A percentile compares a stretch with the other conserved stretches of the same genome.
Conservation (phyloP, 1,140 invertebrate genomes). For the Drosophila paulistorum region DNA sequence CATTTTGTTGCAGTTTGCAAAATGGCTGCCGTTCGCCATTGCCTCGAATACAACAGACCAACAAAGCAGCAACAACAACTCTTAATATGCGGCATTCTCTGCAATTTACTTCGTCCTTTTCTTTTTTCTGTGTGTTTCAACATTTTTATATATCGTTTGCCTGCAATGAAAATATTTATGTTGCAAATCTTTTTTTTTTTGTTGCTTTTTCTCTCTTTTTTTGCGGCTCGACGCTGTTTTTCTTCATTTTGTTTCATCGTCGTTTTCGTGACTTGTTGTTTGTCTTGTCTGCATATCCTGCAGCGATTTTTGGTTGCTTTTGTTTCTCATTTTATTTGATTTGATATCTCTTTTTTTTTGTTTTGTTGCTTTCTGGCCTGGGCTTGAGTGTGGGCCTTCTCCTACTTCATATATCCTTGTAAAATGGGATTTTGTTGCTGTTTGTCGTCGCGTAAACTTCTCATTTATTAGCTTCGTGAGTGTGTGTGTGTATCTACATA, state of each 20-base stretch:
- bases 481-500: neutral
- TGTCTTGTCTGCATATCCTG: slow-evolving; percentile 80
- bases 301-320: slow-evolving; percentile 59
- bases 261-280: slow-evolving; percentile 76
- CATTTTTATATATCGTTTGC: slow-evolving; percentile 63
- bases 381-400: slow-evolving; percentile 18
- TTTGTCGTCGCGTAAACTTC: slow-evolving; percentile 70
- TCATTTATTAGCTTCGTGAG: slow-evolving; percentile 75
- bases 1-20: slow-evolving; percentile 73
- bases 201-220: neutral
- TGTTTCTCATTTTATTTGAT: slow-evolving; percentile 18
- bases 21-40: slow-evolving; percentile 55
- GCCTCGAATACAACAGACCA: slow-evolving; percentile 17
- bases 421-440: slow-evolving; percentile 67
- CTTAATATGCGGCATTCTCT: slow-evolving; percentile 71
- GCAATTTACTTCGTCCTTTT: slow-evolving; percentile 20
- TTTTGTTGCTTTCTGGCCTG: slow-evolving; percentile 34
- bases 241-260: slow-evolving; percentile 51
- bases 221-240: slow-evolving; percentile 66
- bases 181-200: slow-evolving; percentile 59
- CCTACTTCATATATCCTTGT: slow-evolving; percentile 49
- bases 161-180: slow-evolving; percentile 74
- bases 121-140: slow-evolving; percentile 18
- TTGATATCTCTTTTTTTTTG: slow-evolving; percentile 28
- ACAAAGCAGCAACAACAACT: slow-evolving; percentile 57